Conservation (phyloP, 1,140 invertebrate species). For the Megalonaias nervosa region DNA sequence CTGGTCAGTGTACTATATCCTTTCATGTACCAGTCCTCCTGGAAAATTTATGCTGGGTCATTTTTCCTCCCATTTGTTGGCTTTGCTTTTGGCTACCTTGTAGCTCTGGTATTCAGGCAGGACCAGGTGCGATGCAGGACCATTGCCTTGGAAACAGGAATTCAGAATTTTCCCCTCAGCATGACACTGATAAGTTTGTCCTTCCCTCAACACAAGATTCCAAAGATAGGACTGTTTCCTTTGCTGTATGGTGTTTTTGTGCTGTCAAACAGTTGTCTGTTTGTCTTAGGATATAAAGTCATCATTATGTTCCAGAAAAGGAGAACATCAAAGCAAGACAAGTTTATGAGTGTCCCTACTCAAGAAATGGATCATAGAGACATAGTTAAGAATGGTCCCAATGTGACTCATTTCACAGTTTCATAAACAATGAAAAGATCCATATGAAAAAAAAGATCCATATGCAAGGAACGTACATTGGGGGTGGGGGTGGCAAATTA, state of each 20-base stretch:
- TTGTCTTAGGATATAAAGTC: slow-evolving; percentile 16
- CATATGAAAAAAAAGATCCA: no score
- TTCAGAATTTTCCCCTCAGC: slow-evolving; percentile 69
- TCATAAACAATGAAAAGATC: no score
- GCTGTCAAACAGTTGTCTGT: slow-evolving; percentile 27
- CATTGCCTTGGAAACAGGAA: slow-evolving; percentile 71
- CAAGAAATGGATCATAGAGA: no score
- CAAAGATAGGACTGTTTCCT: slow-evolving; percentile 38
- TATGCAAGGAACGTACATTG: no score
- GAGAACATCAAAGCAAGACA: background rate
- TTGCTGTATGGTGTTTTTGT: slow-evolving; percentile 43
- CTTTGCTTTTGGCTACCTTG: slow-evolving; percentile 66
- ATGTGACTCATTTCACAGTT: no score
- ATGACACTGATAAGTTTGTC: slow-evolving; percentile 48
- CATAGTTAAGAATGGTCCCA: no score
- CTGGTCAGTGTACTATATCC: slow-evolving; percentile 58
- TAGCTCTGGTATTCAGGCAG: slow-evolving; percentile 62
- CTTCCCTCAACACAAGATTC: slow-evolving; percentile 33
- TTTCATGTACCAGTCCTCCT: slow-evolving; percentile 56
- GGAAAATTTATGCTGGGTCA: slow-evolving; percentile 62
- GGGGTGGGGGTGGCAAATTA: no score
- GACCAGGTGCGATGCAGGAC: slow-evolving; percentile 59
- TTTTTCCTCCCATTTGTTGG: slow-evolving; percentile 67
- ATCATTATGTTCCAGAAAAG: background rate
- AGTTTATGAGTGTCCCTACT: no score